phyloP scores from a whole-genome alignment of 1,140 invertebrate species.

The Ditylenchus dipsaci region DNA sequence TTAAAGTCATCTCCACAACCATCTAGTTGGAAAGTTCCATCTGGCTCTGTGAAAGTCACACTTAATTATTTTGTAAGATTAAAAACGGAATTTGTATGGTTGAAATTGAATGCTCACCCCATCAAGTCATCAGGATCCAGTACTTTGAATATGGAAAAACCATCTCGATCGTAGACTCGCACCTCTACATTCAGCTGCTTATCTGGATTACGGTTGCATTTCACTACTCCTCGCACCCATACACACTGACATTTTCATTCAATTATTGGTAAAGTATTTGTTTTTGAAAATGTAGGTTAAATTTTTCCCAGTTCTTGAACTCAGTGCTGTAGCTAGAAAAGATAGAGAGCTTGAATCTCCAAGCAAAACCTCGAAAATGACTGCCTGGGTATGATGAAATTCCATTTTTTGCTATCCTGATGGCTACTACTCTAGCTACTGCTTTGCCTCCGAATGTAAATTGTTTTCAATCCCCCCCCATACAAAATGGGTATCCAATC shows the following conservation, averaged over 20 bases:
- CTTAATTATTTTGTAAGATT: slow-evolving; percentile 25
- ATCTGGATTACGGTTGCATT: slow-evolving; percentile 23
- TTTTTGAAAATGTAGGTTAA: too few species aligned
- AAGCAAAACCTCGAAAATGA: too few species aligned
- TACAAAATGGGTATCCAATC: too few species aligned
- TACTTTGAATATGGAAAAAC: slow-evolving; percentile 23
- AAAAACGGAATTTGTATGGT: background rate
- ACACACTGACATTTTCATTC: background rate
- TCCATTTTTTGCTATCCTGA: too few species aligned
- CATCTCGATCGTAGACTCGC: slow-evolving; percentile 35
- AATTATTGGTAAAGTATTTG: too few species aligned
- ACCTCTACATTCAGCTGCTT: slow-evolving; percentile 40
- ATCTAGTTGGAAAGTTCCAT: slow-evolving; percentile 51
- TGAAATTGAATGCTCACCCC: slow-evolving; percentile 20
- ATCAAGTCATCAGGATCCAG: slow-evolving; percentile 40
- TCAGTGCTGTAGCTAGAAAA: too few species aligned
- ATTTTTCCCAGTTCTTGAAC: too few species aligned
- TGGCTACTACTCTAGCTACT: too few species aligned
- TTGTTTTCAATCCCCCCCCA: too few species aligned
- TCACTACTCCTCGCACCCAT: slow-evolving; percentile 27
- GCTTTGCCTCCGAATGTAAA: too few species aligned
- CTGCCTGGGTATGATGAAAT: too few species aligned
- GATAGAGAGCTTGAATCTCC: too few species aligned
- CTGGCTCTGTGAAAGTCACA: slow-evolving; percentile 51
- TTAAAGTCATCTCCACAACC: slow-evolving; percentile 52